A percentile compares a stretch with the other conserved stretches of the same genome.
These are phyloP conservation scores for Agrypnus murinus DNA, from an alignment of 2,888 invertebrate genomes.

Conservation along the genomic window DNA sequence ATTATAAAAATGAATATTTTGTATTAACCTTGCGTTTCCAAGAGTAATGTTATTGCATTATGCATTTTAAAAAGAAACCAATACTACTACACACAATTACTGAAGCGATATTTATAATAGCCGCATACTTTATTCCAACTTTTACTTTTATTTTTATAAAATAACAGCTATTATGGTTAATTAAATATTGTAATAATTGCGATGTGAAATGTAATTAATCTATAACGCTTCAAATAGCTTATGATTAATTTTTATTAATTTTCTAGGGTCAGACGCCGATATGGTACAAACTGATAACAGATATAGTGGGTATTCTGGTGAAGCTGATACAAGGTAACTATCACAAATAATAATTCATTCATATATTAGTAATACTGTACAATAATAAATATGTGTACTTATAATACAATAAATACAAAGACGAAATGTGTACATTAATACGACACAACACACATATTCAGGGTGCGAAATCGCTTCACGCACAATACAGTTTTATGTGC, in stretches of 20 bases:
- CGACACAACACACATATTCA: too few species aligned
- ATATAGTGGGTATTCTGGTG: slow-evolving; percentile 68
- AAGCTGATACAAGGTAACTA: slow-evolving; percentile 71
- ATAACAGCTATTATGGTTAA: slow-evolving; percentile 17
- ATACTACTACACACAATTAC: not conserved
- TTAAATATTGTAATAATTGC: slow-evolving; percentile 1
- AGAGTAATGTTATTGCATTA: not conserved
- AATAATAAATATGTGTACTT: too few species aligned
- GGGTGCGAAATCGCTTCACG: too few species aligned
- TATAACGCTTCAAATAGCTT: slow-evolving; percentile 8
- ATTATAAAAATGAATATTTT: slow-evolving; percentile 6
- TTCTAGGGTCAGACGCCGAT: slow-evolving; percentile 70
- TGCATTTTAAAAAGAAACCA: slow-evolving; percentile 15
- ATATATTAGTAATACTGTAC: too few species aligned
- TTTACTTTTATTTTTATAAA: slow-evolving; percentile 9
- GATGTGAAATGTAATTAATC: not conserved
- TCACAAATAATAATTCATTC: too few species aligned
- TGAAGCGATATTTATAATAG: slow-evolving; percentile 10
- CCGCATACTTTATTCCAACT: not conserved
- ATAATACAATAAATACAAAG: too few species aligned
- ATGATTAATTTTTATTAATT: slow-evolving; percentile 4
- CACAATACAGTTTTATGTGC: too few species aligned
- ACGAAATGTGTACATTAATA: too few species aligned
- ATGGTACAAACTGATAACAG: slow-evolving; percentile 68
- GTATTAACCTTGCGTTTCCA: slow-evolving; percentile 15